A percentile compares a stretch with the other conserved stretches of the same genome.
Conservation (phyloP, 2,797 vertebrate species). For the Hypotaenidia okinawae region DNA sequence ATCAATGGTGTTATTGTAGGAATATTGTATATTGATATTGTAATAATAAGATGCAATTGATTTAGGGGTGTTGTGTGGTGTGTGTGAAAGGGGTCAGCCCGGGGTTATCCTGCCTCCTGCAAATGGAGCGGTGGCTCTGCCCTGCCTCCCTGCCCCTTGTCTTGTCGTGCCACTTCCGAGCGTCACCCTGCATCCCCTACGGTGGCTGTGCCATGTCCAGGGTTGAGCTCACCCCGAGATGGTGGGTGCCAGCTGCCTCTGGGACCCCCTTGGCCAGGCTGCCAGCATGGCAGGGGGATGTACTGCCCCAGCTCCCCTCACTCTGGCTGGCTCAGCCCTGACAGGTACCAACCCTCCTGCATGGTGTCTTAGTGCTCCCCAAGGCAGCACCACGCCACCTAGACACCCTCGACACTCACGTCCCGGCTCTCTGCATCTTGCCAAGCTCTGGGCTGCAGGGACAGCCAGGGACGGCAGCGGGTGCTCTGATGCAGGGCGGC, state of each 20-base stretch:
- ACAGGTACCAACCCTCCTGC: not conserved
- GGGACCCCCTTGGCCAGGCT: not conserved
- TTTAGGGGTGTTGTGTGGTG: conserved; percentile 68
- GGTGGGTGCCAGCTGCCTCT: not conserved
- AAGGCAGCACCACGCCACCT: rapidly evolving
- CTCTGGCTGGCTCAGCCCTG: not conserved
- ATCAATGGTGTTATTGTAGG: conserved; percentile 88
- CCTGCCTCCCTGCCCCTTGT: not conserved
- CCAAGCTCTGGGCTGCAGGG: rapidly evolving
- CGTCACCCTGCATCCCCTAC: not conserved
- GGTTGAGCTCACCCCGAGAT: not conserved
- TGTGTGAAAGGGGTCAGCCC: conserved; percentile 59
- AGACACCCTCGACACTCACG: rapidly evolving
- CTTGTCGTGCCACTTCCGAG: not conserved
- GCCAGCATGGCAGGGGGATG: not conserved
- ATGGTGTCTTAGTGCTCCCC: rapidly evolving
- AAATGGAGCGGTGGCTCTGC: not conserved
- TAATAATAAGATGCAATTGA: conserved; percentile 82
- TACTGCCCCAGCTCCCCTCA: no score
- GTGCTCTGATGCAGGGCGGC: rapidly evolving
- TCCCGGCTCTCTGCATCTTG: rapidly evolving
- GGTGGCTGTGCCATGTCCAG: no score
- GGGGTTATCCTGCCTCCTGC: conserved; percentile 60
- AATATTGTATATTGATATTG: conserved; percentile 84
- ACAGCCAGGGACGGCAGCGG: rapidly evolving